A percentile compares a stretch with the other conserved stretches of the same genome.
Conservation (phyloP, 2,888 invertebrate genomes). For the Amorpha juglandis region DNA sequence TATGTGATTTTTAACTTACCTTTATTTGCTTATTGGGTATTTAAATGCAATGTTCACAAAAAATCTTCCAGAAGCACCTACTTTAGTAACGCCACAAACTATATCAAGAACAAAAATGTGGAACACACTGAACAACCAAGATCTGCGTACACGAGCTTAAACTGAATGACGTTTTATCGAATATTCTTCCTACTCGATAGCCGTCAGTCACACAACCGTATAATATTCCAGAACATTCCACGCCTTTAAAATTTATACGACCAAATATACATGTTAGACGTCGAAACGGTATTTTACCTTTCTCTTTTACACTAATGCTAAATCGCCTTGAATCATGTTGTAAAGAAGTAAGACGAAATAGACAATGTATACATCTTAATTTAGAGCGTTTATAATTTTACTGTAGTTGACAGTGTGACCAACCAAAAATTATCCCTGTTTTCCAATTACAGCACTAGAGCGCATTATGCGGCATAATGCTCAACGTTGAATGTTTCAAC, state of each 20-base stretch:
- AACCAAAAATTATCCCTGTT: not conserved
- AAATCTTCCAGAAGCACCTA: not conserved
- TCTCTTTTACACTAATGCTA: constrained; percentile 31
- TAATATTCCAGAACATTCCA: constrained; percentile 57
- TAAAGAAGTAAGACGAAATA: not conserved
- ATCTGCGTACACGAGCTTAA: constrained; percentile 16
- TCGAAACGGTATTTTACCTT: not conserved
- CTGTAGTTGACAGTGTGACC: not conserved
- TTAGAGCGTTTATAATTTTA: not conserved
- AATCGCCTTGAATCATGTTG: not conserved
- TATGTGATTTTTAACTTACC: not conserved
- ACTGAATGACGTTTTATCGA: constrained; percentile 28
- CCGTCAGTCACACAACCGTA: constrained; percentile 39
- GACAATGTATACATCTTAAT: not conserved
- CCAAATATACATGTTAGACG: constrained; percentile 19
- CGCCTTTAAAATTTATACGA: constrained; percentile 29
- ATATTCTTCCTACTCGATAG: constrained; percentile 19
- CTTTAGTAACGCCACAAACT: not conserved
- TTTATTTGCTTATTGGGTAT: constrained; percentile 1
- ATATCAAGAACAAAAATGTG: not conserved
- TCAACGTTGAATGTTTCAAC: no score
- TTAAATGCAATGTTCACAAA: constrained; percentile 7
- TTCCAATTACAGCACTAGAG: no score
- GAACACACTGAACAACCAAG: not conserved
- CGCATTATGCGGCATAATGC: no score